A percentile compares a stretch with the other conserved stretches of the same genome.
These are phyloP conservation scores for Centrocercus urophasianus DNA, from an alignment of 2,113 vertebrate genomes.

Conservation along the genomic window DNA sequence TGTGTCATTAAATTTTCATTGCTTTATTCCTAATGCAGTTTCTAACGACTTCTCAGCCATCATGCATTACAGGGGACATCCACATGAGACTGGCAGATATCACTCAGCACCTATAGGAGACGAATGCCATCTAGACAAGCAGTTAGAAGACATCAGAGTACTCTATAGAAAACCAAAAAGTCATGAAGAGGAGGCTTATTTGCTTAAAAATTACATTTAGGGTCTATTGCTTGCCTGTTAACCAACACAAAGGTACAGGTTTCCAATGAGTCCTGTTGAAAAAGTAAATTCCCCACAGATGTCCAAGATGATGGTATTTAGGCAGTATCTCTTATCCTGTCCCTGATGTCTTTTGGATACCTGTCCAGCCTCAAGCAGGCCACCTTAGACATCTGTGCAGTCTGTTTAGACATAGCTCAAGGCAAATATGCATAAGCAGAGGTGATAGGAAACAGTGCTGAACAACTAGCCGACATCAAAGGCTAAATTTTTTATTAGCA, in stretches of 20 bases:
- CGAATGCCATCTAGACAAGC: neutral
- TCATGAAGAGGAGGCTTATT: neutral
- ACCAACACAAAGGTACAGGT: neutral
- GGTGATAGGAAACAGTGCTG: neutral
- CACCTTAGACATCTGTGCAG: neutral
- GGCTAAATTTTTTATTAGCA: neutral
- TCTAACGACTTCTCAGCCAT: neutral
- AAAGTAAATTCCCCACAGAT: neutral
- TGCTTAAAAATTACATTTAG: neutral
- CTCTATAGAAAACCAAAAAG: neutral
- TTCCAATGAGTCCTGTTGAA: neutral
- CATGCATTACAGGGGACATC: neutral
- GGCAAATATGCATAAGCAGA: neutral
- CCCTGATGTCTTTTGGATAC: neutral
- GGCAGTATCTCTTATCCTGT: neutral
- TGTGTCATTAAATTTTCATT: neutral
- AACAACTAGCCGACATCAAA: neutral
- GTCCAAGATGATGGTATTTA: neutral
- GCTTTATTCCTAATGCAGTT: neutral
- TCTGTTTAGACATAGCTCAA: neutral
- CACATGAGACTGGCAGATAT: neutral
- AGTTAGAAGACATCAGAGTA: neutral
- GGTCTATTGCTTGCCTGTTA: neutral
- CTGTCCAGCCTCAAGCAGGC: neutral
- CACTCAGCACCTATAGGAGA: neutral